Evolutionary conservation across 1,140 invertebrate species (phyloP).

Genomic region (Aphaenogaster floridana): DNA sequence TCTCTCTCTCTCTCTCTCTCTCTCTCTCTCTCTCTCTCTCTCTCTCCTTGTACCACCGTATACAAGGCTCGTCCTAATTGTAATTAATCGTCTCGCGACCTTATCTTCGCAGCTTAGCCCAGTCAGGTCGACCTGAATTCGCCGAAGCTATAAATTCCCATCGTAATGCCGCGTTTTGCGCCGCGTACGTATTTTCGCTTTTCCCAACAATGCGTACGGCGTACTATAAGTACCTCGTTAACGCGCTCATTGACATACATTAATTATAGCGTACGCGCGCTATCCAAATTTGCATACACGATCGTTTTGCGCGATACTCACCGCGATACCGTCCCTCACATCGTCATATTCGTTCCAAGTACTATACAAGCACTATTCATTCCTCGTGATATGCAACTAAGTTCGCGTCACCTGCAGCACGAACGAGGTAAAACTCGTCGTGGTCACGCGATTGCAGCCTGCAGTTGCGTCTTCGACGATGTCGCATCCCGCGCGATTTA

Average conservation of each 20-base stretch:
- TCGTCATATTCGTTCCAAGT: constrained; percentile 14
- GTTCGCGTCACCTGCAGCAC: constrained; percentile 55
- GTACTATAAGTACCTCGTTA: constrained; percentile 42
- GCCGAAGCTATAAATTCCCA: constrained; percentile 52
- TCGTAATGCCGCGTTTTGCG: not conserved
- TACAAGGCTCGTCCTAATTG: constrained; percentile 32
- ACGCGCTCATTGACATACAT: constrained; percentile 44
- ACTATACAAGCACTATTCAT: constrained; percentile 5
- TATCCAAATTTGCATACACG: constrained; percentile 16
- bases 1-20: not conserved
- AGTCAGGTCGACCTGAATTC: constrained; percentile 17
- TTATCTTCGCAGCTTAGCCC: constrained; percentile 46
- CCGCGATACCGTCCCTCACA: constrained; percentile 1
- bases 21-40: not conserved
- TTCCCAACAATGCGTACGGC: not conserved
- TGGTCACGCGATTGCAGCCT: constrained; percentile 48
- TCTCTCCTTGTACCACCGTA: not conserved
- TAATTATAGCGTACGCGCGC: constrained; percentile 38
- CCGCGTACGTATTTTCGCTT: not conserved
- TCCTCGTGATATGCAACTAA: constrained; percentile 43
- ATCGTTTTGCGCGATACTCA: constrained; percentile 33
- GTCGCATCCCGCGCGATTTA: constrained; percentile 1
- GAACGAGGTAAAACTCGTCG: constrained; percentile 39
- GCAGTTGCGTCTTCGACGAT: not conserved
- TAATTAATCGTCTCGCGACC: constrained; percentile 46